Percentiles rank a stretch among this genome's conserved stretches.
Evolutionary conservation across 1,140 invertebrate genomes (phyloP).

Genomic region (Drosophila rhopaloa): DNA sequence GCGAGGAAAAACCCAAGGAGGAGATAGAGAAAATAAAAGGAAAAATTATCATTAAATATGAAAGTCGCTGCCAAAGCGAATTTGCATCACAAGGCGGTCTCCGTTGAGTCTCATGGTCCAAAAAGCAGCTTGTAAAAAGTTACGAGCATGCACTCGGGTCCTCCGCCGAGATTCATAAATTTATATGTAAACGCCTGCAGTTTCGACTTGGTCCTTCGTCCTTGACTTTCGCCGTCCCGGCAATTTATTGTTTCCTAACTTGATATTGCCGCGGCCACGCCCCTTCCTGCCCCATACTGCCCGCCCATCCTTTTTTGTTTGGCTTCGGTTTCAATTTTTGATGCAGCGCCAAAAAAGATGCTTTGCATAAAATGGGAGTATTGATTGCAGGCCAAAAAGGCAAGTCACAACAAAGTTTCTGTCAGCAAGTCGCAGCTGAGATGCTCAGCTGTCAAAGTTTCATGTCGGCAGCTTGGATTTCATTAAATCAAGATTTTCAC

Average conservation of each 20-base stretch:
- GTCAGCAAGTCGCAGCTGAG: conserved; percentile 25
- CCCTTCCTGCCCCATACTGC: conserved; percentile 26
- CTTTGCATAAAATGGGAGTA: conserved; percentile 67
- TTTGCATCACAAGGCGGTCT: conserved; percentile 81
- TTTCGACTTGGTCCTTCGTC: conserved; percentile 39
- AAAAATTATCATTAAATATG: conserved; percentile 83
- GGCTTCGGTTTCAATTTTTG: conserved; percentile 56
- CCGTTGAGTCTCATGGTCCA: conserved; percentile 67
- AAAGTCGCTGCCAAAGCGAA: conserved; percentile 78
- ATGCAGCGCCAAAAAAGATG: conserved; percentile 70
- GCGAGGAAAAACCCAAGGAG: conserved; percentile 15
- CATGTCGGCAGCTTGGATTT: conserved; percentile 25
- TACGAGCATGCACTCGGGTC: conserved; percentile 63
- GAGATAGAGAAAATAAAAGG: conserved; percentile 22
- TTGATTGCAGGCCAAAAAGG: conserved; percentile 67
- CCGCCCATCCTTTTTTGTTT: conserved; percentile 20
- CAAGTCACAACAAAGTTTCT: conserved; percentile 35
- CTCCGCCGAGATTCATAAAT: conserved; percentile 66
- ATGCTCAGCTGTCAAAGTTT: conserved; percentile 28
- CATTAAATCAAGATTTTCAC: conserved; percentile 25
- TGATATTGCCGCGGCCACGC: conserved; percentile 65
- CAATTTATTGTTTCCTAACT: conserved; percentile 78
- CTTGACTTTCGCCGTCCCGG: conserved; percentile 50
- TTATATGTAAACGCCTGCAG: conserved; percentile 71
- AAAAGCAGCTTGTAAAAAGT: conserved; percentile 62